These are phyloP conservation scores for Nesoenas mayeri DNA, from an alignment of 2,113 vertebrate genomes.

Conservation along the genomic window DNA sequence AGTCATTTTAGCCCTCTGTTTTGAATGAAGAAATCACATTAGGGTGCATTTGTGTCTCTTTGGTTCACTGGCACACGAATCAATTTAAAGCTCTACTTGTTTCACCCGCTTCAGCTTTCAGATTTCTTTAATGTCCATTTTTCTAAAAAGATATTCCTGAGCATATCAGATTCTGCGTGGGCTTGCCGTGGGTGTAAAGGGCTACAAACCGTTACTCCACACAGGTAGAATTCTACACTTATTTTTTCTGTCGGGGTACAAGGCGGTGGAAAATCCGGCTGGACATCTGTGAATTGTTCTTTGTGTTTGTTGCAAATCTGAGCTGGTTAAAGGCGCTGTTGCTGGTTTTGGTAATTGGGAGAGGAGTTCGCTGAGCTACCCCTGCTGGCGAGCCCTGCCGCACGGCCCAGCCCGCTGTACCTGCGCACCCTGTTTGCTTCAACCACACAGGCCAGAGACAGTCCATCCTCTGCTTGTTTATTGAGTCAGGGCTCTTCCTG, in stretches of 20 bases:
- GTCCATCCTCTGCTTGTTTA: constrained; percentile 52
- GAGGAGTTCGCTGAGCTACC: not conserved
- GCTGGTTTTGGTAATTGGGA: not conserved
- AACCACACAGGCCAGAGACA: not conserved
- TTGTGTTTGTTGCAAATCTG: not conserved
- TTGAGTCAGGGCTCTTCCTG: constrained; percentile 58
- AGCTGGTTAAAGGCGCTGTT: not conserved
- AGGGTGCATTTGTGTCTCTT: not conserved
- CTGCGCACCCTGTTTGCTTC: not conserved
- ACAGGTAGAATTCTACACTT: not conserved
- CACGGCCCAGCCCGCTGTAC: not conserved
- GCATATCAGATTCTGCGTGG: not conserved
- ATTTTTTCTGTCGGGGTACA: not conserved
- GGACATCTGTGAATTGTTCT: not conserved
- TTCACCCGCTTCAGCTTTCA: not conserved
- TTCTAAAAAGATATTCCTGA: not conserved
- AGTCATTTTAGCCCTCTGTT: not conserved
- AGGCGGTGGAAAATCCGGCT: not conserved
- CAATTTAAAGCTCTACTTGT: not conserved
- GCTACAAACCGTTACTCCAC: fast-evolving
- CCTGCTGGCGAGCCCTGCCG: not conserved
- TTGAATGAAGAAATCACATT: not conserved
- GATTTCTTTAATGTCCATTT: not conserved
- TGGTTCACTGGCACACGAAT: not conserved
- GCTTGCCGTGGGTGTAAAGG: not conserved